Conservation (phyloP, 30 jellyfish, hydroid and myxozoan genomes). For the Hydractinia symbiolongicarpus region DNA sequence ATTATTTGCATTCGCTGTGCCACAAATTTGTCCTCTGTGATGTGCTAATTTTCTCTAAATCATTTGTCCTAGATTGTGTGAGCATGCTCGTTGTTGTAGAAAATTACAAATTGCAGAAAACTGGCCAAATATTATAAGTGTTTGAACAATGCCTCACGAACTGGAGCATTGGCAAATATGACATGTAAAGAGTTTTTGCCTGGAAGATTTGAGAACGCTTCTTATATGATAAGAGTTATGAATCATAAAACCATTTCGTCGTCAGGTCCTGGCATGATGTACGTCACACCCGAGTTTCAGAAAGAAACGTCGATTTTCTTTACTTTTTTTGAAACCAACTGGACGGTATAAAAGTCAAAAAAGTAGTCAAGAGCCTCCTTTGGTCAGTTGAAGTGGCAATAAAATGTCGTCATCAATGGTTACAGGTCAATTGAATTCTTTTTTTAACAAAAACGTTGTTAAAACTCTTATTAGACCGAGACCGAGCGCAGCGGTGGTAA, state of each 20-base stretch:
- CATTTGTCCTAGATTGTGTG: neutral
- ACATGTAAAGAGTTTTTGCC: neutral
- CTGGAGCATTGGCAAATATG: constrained; percentile 35
- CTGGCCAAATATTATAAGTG: neutral
- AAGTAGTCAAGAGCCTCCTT: neutral
- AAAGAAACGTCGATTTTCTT: neutral
- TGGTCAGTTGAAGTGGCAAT: neutral
- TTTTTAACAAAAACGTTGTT: neutral
- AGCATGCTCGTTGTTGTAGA: neutral
- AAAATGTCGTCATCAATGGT: neutral
- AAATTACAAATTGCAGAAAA: neutral
- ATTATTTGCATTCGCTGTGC: constrained; percentile 27
- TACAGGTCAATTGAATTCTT: neutral
- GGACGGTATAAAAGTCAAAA: neutral
- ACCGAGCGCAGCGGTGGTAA: neutral
- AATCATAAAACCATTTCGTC: constrained; percentile 26
- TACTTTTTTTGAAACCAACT: neutral
- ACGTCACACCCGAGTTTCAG: neutral
- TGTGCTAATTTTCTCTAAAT: neutral
- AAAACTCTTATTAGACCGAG: neutral
- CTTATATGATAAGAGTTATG: neutral
- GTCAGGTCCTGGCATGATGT: constrained; percentile 21
- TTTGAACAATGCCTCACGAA: constrained; percentile 34
- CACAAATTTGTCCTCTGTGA: constrained; percentile 6
- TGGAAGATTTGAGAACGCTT: neutral